Base-by-base conservation (phyloP, 2,113 vertebrate genomes). In the Willisornis vidua region DNA sequence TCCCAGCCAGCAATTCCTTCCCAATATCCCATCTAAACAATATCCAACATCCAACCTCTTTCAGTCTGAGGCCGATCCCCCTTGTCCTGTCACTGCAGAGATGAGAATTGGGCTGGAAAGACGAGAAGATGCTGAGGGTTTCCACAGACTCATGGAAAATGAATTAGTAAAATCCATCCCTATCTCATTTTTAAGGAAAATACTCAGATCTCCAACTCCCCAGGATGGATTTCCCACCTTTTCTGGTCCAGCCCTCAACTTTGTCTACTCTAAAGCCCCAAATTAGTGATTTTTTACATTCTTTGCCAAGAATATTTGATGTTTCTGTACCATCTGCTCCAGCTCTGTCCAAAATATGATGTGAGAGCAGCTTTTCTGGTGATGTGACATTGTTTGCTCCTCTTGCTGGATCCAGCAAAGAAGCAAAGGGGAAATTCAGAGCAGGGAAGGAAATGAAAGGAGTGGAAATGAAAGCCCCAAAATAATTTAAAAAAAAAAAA, bases 21-120 rank as follows among this genome's bases (percentile, higher is more conserved):
- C 61, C 54, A 14, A 3, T 0, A 4, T 39, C 77, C 23, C 37
- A 33, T 2, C 43, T 33, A 37, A 52, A 12, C 10, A 51, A 51
- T 51, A 22, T 46, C 48, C 48, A 49, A 49, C 12, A 51, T 48
- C 22, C 45, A 25, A 14, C 17, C 23, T 35, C 10, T 12, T 19
- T 19, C 66, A 33, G 33, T 35, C 4, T n/a, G 37, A 62, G 23
- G 5, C 15, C 61, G 20, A 18, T 59, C 70, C 66, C 45, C 46
- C 39, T 39, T 0, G 19, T 39, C 23, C 78, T 75, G 46, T 2
- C 54, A 2, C 45, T 24, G 1, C 33, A 14, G 1, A 35, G 13
- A 2, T 17, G 23, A 28, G 28, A 24, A 8, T 10, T 41, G 48
- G 25, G 12, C 68, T 46, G 62, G 70, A 12, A 39, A 82, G 4